Base-by-base conservation (phyloP, 2,113 vertebrate genomes). In the Hippoglossus stenolepis region DNA sequence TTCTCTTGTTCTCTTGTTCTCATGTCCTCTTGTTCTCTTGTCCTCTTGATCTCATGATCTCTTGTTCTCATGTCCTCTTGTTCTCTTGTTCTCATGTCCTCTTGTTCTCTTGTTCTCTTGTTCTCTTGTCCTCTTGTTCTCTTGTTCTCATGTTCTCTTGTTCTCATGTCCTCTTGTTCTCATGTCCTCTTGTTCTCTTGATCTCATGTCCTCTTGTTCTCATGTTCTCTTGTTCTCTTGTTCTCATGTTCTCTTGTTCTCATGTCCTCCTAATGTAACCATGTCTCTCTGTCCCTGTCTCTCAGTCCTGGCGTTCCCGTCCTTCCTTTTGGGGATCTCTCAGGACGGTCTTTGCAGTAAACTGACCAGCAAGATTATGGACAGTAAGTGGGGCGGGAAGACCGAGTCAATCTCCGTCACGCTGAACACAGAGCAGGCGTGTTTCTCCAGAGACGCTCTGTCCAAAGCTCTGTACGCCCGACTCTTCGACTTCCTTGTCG, bases 361-460 rank as follows among this genome's bases (percentile, higher is more conserved):
- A 54, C 85, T 96, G 78, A 96, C 95, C 80, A 96, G 95, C 81
- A 91, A 95, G 67, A 76, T 90, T 6, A 95, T 96, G 94, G 95
- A 96, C 92, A 95, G 95, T 83, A 95, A 95, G 84, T 96, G 95
- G 95, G 95, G 95, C 0, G 95, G 95, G 10, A 93, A 92, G 90
- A 93, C 89, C 0, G 95, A 96, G 86, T 92, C 90, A 73, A 95
- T 96, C 81, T 86, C 94, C 0, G 95, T 96, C 47, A 96, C 95
- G 4, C 85, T 96, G 49, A 96, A 95, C 84, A 94, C 92, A 0
- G 95, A 96, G 78, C 95, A 96, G 90, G 95, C 95, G 45, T 84
- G 69, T 58, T 96, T 96, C 91, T 84, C 93, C 70, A 89, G 95
- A 0, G 95, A 96, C 21, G 95, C 95, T 9, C 93, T 96, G 57